These are phyloP conservation scores for Dione vanillae DNA, from an alignment of 2,888 invertebrate genomes.

Conservation along the genomic window DNA sequence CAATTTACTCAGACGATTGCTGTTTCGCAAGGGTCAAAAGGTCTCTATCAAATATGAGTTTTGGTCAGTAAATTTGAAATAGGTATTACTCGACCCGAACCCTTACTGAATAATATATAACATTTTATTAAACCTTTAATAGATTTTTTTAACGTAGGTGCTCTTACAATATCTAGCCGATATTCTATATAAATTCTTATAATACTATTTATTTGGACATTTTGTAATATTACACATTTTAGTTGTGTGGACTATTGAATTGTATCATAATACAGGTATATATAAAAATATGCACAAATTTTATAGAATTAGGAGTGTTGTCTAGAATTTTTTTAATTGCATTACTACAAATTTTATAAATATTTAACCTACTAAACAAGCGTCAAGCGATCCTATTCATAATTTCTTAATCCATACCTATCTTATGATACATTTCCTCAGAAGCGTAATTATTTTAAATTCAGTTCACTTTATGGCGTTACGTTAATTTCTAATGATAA, in stretches of 20 bases:
- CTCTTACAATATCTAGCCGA: neutral
- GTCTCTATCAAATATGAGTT: conserved; percentile 49
- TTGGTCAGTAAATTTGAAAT: conserved; percentile 48
- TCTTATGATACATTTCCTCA: too few relatives aligned
- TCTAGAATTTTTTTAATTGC: too few relatives aligned
- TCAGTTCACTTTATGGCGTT: too few relatives aligned
- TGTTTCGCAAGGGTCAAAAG: conserved; percentile 47
- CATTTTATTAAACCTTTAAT: conserved; percentile 37
- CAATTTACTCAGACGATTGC: conserved; percentile 47
- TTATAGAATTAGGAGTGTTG: too few relatives aligned
- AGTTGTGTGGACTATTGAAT: neutral
- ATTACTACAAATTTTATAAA: too few relatives aligned
- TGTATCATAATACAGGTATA: neutral
- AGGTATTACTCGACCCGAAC: conserved; percentile 42
- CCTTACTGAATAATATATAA: conserved; percentile 40
- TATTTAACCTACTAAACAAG: too few relatives aligned
- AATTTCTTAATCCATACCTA: too few relatives aligned
- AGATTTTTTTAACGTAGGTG: conserved; percentile 23
- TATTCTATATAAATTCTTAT: neutral
- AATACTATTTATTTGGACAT: neutral
- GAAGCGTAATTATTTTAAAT: too few relatives aligned
- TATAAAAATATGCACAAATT: too few relatives aligned
- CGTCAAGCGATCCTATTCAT: too few relatives aligned
- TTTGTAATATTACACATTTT: neutral
- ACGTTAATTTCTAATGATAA: too few relatives aligned